Evolutionary conservation across 1,140 invertebrate genomes (phyloP).

Genomic region (Caenorhabditis tropicalis): DNA sequence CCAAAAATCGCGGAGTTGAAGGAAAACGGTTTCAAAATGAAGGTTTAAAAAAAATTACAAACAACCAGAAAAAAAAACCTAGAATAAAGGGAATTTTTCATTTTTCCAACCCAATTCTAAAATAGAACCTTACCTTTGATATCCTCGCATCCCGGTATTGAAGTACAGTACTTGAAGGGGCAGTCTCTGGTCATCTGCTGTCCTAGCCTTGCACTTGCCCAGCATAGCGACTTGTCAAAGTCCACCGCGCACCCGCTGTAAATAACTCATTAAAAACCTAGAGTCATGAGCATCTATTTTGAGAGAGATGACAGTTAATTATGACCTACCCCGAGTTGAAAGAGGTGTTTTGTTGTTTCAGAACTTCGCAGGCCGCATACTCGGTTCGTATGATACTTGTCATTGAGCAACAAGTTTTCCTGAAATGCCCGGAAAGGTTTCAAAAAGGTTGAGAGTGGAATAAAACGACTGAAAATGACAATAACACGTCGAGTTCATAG

Average conservation of each 20-base stretch:
- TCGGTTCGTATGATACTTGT: conserved; percentile 45
- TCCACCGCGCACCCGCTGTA: conserved; percentile 58
- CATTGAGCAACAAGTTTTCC: conserved; percentile 37
- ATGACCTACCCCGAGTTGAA: background rate
- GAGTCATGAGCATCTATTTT: background rate
- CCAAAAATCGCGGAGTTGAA: no score
- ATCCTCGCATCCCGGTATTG: conserved; percentile 65
- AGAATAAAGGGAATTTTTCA: no score
- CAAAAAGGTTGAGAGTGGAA: background rate
- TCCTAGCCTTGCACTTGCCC: conserved; percentile 63
- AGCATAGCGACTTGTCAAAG: conserved; percentile 66
- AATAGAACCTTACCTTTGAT: conserved; percentile 66
- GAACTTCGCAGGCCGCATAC: conserved; percentile 31
- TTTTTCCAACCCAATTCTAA: no score
- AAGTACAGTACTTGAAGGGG: conserved; percentile 67
- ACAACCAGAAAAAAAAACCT: no score
- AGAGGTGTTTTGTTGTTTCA: conserved; percentile 4
- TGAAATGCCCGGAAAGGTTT: background rate
- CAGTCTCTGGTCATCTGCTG: conserved; percentile 61
- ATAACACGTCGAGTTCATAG: conserved; percentile 36
- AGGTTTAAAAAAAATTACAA: no score
- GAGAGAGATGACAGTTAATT: background rate
- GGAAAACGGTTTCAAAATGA: no score
- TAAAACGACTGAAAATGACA: conserved; percentile 11
- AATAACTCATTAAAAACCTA: background rate